phyloP scores from a whole-genome alignment of 2,113 vertebrate genomes.

The Rhizomys pruinosus region DNA sequence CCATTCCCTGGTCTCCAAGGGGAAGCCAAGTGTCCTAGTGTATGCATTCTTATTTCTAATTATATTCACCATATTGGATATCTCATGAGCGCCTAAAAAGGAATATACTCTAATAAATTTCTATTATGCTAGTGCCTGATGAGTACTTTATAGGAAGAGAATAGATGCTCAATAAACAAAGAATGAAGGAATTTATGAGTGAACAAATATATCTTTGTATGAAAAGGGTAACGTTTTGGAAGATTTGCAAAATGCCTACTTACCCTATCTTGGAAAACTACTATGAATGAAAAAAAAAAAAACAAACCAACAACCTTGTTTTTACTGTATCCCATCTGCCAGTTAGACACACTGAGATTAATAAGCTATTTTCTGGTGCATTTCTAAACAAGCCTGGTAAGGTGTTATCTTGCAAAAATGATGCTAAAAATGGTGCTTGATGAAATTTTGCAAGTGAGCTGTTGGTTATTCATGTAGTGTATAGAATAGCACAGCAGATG shows the following conservation, averaged over 20 bases:
- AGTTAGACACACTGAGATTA: constrained; percentile 75
- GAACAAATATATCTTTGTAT: background rate
- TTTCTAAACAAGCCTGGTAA: constrained; percentile 69
- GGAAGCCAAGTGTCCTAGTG: background rate
- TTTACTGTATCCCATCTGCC: constrained; percentile 63
- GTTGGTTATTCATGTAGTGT: constrained; percentile 66
- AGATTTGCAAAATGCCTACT: constrained; percentile 31
- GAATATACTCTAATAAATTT: background rate
- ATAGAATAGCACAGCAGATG: constrained; percentile 69
- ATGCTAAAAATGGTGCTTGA: constrained; percentile 63
- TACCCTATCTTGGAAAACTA: constrained; percentile 44
- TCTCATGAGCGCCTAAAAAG: background rate
- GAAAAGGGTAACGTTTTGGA: background rate
- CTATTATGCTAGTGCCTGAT: background rate
- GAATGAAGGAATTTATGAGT: background rate
- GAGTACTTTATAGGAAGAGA: background rate
- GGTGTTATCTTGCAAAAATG: constrained; percentile 73
- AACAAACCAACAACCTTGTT: constrained; percentile 1
- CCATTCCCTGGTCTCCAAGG: background rate
- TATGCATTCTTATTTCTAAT: background rate
- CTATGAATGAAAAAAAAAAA: constrained; percentile 61
- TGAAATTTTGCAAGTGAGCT: constrained; percentile 61
- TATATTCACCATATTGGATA: background rate
- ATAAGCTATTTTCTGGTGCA: constrained; percentile 68
- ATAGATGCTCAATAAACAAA: constrained; percentile 25